phyloP scores from a whole-genome alignment of 2,888 invertebrate genomes.

The Trilocha varians region DNA sequence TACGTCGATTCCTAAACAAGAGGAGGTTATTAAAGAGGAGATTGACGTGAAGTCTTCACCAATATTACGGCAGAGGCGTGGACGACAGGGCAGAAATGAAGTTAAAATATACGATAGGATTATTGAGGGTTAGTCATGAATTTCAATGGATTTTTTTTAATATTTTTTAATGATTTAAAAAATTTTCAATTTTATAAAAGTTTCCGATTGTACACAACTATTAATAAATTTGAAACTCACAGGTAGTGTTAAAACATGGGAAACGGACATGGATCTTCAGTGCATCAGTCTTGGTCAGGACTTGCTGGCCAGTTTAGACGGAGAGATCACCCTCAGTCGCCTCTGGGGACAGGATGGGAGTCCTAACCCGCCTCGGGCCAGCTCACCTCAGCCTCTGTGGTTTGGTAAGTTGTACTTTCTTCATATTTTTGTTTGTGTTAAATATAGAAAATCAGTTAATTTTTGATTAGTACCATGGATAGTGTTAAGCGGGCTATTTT shows the following conservation, averaged over 20 bases:
- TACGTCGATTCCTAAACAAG: slow-evolving; percentile 24
- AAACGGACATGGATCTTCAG: slow-evolving; percentile 73
- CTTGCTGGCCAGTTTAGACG: slow-evolving; percentile 67
- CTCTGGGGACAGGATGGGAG: slow-evolving; percentile 61
- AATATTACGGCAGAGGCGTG: slow-evolving; percentile 47
- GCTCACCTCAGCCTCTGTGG: slow-evolving; percentile 55
- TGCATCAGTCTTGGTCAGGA: slow-evolving; percentile 76
- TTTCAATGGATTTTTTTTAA: background rate
- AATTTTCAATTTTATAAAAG: background rate
- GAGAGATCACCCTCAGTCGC: slow-evolving; percentile 58
- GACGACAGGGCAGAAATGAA: slow-evolving; percentile 57
- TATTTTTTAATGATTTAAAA: background rate
- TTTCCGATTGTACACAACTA: too few species aligned
- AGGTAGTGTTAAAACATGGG: slow-evolving; percentile 74
- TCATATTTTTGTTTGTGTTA: background rate
- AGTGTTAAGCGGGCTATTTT: too few species aligned
- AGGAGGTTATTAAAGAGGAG: slow-evolving; percentile 29
- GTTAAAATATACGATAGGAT: slow-evolving; percentile 68
- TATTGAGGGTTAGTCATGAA: slow-evolving; percentile 47
- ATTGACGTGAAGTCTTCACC: slow-evolving; percentile 62
- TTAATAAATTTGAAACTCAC: background rate
- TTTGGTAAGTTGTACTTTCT: slow-evolving; percentile 39
- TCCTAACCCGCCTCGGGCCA: slow-evolving; percentile 39
- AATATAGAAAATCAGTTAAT: background rate
- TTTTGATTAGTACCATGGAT: too few species aligned